Percentiles rank a stretch among this genome's conserved stretches.
phyloP scores from a whole-genome alignment of 2,888 invertebrate genomes.

The Sipha maydis region DNA sequence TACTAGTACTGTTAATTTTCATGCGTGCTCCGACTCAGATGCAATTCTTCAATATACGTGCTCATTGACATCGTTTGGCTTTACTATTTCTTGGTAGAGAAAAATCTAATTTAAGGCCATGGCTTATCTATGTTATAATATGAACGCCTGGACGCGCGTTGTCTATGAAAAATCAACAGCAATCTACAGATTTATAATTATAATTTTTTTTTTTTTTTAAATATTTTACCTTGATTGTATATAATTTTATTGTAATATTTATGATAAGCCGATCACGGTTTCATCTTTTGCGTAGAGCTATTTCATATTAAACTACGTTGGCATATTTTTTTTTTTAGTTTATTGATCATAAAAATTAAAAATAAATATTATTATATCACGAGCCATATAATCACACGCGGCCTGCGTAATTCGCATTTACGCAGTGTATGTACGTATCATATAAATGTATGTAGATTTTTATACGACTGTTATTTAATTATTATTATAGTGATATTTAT shows the following conservation, averaged over 20 bases:
- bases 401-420: not conserved
- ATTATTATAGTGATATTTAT: not conserved
- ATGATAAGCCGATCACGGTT: no score
- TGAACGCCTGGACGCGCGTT: not conserved
- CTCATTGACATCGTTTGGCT: not conserved
- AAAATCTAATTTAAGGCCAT: not conserved
- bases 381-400: not conserved
- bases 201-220: no score
- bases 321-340: not conserved
- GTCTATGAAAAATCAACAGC: not conserved
- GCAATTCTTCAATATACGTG: not conserved
- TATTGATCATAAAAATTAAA: not conserved
- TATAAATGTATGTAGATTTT: not conserved
- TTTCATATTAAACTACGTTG: not conserved
- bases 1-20: conserved; percentile 17
- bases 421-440: not conserved
- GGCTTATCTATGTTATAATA: not conserved
- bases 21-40: not conserved
- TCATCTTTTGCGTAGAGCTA: no score
- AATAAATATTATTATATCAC: not conserved
- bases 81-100: not conserved
- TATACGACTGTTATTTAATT: not conserved
- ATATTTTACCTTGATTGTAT: not conserved
- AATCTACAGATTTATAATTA: not conserved
- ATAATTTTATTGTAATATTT: no score